Evolutionary conservation across 2,113 vertebrate species (phyloP).

Genomic region (Vulpes ferrilata): DNA sequence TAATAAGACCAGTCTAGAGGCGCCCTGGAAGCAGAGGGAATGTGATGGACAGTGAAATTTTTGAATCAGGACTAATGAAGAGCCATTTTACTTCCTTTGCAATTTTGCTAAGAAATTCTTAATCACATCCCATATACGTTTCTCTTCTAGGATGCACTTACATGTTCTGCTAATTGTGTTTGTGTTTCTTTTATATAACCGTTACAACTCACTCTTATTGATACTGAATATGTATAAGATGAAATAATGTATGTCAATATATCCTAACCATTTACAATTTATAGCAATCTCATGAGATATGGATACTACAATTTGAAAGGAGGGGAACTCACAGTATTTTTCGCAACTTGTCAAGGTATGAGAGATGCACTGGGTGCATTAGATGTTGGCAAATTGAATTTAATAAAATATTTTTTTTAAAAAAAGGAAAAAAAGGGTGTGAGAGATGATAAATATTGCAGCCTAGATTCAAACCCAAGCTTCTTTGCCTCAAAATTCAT

Average conservation of each 20-base stretch:
- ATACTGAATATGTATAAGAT: neutral
- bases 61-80: neutral
- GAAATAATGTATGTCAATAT: neutral
- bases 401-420: no score
- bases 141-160: neutral
- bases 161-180: neutral
- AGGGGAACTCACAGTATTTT: neutral
- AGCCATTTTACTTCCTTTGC: neutral
- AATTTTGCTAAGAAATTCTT: neutral
- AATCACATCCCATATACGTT: neutral
- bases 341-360: neutral
- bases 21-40: neutral
- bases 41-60: neutral
- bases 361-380: neutral
- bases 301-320: neutral
- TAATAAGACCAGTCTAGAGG: neutral
- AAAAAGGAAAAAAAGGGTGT: no score
- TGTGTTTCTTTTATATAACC: neutral
- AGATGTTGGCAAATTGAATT: no score
- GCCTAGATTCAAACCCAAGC: neutral
- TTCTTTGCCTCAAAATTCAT: neutral
- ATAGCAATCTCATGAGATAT: neutral
- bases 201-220: neutral
- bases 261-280: neutral
- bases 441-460: neutral